Evolutionary conservation across 2,113 vertebrate species (phyloP).

Genomic region (Paraplagusia blochii): DNA sequence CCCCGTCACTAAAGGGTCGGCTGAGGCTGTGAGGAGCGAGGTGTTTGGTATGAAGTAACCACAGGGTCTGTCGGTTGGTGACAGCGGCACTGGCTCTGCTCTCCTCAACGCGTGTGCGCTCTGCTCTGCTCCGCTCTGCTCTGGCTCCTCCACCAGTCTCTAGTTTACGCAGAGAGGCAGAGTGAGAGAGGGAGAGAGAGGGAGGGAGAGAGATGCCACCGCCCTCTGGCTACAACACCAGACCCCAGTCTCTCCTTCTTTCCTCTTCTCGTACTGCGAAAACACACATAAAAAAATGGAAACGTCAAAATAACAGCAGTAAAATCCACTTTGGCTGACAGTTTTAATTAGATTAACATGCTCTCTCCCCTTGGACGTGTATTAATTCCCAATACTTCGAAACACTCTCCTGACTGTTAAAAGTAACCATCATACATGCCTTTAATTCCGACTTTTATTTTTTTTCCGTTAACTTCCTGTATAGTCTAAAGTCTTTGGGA

Average conservation of each 20-base stretch:
- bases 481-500: background rate
- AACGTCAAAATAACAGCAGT: background rate
- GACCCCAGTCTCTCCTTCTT: constrained; percentile 1
- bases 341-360: background rate
- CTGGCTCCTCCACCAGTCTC: constrained; percentile 37
- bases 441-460: background rate
- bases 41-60: constrained; percentile 25
- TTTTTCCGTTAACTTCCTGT: background rate
- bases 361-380: background rate
- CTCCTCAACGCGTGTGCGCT: constrained; percentile 17
- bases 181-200: constrained; percentile 55
- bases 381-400: background rate
- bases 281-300: background rate
- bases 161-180: constrained; percentile 64
- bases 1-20: constrained; percentile 36
- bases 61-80: constrained; percentile 28
- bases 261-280: background rate
- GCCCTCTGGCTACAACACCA: constrained; percentile 66
- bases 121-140: constrained; percentile 16
- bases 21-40: constrained; percentile 25
- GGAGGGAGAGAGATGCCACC: constrained; percentile 69
- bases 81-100: background rate
- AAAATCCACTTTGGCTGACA: background rate
- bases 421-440: background rate
- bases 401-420: background rate